Percentiles rank a stretch among this genome's conserved stretches.
These are phyloP conservation scores for Isotomurus palustris DNA, from an alignment of 2,888 invertebrate species.

Conservation along the genomic window DNA sequence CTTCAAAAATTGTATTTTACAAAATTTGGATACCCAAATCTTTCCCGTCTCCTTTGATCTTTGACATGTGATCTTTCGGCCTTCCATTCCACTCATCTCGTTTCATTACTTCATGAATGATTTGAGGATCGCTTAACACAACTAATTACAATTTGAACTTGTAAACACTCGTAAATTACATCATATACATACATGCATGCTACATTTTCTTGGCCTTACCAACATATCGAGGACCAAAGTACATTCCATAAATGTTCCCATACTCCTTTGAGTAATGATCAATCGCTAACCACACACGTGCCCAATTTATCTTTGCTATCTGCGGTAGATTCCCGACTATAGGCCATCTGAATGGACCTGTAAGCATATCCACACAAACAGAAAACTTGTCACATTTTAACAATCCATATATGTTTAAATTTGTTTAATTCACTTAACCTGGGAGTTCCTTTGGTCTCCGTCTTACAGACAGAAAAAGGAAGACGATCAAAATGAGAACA, in stretches of 20 bases:
- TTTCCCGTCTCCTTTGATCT: constrained; percentile 26
- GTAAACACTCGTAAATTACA: neutral
- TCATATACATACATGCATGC: no score
- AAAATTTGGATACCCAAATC: constrained; percentile 23
- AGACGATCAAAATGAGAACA: constrained; percentile 10
- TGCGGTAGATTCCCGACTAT: constrained; percentile 36
- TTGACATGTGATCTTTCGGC: constrained; percentile 25
- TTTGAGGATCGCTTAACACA: constrained; percentile 30
- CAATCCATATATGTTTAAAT: neutral
- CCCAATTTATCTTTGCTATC: constrained; percentile 34
- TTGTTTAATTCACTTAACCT: constrained; percentile 16
- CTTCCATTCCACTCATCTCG: constrained; percentile 35
- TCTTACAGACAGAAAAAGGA: constrained; percentile 9
- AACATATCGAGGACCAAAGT: constrained; percentile 31
- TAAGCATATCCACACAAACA: neutral
- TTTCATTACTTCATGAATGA: constrained; percentile 36
- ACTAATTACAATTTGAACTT: constrained; percentile 7
- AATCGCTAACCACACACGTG: constrained; percentile 31
- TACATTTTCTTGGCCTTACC: constrained; percentile 8
- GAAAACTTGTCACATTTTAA: neutral
- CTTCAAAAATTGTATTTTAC: neutral
- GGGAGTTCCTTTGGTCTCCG: constrained; percentile 24
- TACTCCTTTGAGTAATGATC: constrained; percentile 25
- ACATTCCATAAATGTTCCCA: constrained; percentile 31
- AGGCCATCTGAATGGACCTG: constrained; percentile 32